These are phyloP conservation scores for Lepidocolaptes lacrymiger DNA, from an alignment of 2,797 vertebrate species.

Conservation along the genomic window DNA sequence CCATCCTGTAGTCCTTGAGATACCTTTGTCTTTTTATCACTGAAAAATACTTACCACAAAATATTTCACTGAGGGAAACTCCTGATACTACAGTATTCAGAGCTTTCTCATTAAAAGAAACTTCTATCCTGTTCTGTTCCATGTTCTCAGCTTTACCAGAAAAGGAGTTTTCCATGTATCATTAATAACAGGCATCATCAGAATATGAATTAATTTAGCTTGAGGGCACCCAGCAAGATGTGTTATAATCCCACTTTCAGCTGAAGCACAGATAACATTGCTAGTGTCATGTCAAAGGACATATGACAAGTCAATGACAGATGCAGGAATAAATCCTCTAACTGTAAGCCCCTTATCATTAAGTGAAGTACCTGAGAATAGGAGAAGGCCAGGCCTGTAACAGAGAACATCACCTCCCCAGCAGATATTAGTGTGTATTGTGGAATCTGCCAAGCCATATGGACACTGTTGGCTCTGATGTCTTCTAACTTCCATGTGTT, in stretches of 20 bases:
- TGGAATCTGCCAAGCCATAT: conserved; percentile 92
- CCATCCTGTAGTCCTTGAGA: not conserved
- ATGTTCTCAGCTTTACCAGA: not conserved
- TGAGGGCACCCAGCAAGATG: not conserved
- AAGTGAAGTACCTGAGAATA: conserved; percentile 88
- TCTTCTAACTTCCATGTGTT: conserved; percentile 80
- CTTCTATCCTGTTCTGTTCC: not conserved
- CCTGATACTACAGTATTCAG: not conserved
- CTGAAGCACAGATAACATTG: not conserved
- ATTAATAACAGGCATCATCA: not conserved
- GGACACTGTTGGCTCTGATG: conserved; percentile 84
- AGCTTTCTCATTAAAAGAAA: not conserved
- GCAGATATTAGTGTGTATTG: conserved; percentile 90
- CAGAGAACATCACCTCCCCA: conserved; percentile 96
- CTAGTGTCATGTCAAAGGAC: not conserved
- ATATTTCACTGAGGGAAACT: not conserved
- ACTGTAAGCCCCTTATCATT: not conserved
- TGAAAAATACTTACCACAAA: not conserved
- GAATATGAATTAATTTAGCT: not conserved
- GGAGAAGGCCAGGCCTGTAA: conserved; percentile 96
- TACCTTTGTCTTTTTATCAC: not conserved
- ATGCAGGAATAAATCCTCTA: not conserved
- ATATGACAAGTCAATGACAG: not conserved
- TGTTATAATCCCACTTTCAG: not conserved
- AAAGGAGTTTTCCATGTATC: not conserved